Percentiles rank a stretch among this genome's conserved stretches.
Conservation (phyloP, 2,888 invertebrate species). For the Apocheima hispidaria region DNA sequence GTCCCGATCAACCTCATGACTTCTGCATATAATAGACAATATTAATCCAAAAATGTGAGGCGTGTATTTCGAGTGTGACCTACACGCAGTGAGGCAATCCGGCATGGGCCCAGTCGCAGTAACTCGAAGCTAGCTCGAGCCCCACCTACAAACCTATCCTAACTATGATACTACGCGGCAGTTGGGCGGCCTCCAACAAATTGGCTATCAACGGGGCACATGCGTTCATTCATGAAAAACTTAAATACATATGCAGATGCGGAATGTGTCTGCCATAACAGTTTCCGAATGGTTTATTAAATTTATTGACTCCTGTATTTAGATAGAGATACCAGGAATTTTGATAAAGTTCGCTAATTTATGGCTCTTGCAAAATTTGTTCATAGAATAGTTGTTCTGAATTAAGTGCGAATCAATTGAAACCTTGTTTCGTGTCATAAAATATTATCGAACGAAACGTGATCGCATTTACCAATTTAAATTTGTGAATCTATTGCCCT, state of each 20-base stretch:
- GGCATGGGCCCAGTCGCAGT: constrained; percentile 23
- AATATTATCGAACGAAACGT: neutral
- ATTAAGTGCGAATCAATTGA: neutral
- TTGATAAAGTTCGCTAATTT: constrained; percentile 13
- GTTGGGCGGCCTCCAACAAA: constrained; percentile 49
- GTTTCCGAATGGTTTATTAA: constrained; percentile 24
- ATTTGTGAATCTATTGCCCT: neutral
- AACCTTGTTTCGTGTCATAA: neutral
- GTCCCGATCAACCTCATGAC: neutral
- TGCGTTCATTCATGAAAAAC: constrained; percentile 50
- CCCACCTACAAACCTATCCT: constrained; percentile 34
- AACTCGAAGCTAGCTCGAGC: constrained; percentile 16
- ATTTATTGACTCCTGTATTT: constrained; percentile 27
- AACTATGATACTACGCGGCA: constrained; percentile 44
- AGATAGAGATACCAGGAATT: constrained; percentile 15
- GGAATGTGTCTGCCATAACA: constrained; percentile 36
- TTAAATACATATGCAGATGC: constrained; percentile 41
- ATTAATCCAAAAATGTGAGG: constrained; percentile 7
- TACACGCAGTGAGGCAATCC: constrained; percentile 20
- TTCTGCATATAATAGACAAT: constrained; percentile 8
- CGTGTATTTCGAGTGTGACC: constrained; percentile 20
- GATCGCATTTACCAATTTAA: neutral
- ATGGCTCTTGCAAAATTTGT: constrained; percentile 6
- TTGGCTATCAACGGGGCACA: constrained; percentile 47
- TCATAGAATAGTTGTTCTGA: neutral